phyloP scores from a whole-genome alignment of 2,888 invertebrate genomes.

The Cheiracanthium punctorium region DNA sequence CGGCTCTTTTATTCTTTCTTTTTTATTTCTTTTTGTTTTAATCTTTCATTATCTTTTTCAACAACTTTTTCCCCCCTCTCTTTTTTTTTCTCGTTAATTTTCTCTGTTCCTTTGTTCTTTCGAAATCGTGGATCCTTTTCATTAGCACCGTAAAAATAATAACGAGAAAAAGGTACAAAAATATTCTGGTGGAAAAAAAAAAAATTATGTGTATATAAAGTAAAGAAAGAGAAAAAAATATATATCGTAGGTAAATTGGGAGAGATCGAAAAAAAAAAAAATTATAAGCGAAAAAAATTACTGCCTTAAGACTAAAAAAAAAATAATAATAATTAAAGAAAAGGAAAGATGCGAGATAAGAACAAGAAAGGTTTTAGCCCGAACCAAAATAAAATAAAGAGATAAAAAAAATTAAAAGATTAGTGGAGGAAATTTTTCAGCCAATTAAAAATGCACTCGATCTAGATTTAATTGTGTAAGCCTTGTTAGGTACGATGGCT shows the following conservation, averaged over 20 bases:
- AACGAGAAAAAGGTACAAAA: conserved; percentile 28
- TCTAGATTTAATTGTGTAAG: conserved; percentile 69
- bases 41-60: conserved; percentile 58
- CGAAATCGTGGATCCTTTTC: conserved; percentile 49
- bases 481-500: conserved; percentile 63
- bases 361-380: background rate
- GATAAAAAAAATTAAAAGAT: conserved; percentile 48
- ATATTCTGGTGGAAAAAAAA: background rate
- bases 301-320: conserved; percentile 22
- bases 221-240: conserved; percentile 4
- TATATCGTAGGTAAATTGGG: conserved; percentile 33
- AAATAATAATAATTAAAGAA: conserved; percentile 25
- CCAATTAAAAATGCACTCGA: conserved; percentile 70
- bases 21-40: conserved; percentile 51
- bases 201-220: conserved; percentile 21
- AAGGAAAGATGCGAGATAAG: background rate
- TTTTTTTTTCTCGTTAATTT: conserved; percentile 26
- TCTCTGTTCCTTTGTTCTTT: conserved; percentile 51
- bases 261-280: background rate
- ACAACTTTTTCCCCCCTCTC: too few species aligned
- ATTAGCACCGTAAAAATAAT: conserved; percentile 70
- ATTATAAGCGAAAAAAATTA: background rate
- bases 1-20: background rate
- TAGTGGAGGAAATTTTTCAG: conserved; percentile 68
- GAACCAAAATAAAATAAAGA: background rate